Evolutionary conservation across 2,888 invertebrate genomes (phyloP), one percentile per base, ranked within the genome.

Genomic region (Stegana nigrithorax): DNA sequence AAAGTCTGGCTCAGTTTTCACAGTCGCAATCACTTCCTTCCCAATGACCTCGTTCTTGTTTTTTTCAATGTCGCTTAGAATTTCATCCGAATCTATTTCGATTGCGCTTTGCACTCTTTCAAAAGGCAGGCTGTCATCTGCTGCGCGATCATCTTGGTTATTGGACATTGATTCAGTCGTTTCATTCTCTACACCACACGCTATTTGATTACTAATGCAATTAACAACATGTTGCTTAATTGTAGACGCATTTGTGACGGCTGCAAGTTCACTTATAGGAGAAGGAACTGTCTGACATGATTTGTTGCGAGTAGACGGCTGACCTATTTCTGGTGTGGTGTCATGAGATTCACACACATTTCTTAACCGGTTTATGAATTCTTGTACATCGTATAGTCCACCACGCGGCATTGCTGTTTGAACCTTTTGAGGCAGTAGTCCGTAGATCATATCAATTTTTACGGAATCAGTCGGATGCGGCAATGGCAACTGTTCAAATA

Each of bases 381-480:
- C 64, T 6, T 26, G 36, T 42, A 64, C 25, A 29, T 21, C 42
- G n/a, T 26, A 23, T 2, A 62, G 42, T 36, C 39, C 44, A 21
- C 17, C 17, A 12, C 60, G 47, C 29, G 55, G 50, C 8, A 66
- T 17, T 51, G 61, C 60, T 8, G 32, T 27, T 17, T 64, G 66
- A 21, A 64, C 7, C 12, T 61, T 36, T 27, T 26, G 39, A 8
- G 68, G 66, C 12, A 68, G 39, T 17, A 68, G 42, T 2, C 62
- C 64, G 26, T 63, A 66, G 36, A 68, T 66, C 44, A 68, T 60
- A 57, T 68, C 63, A 36, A 66, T 45, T 44, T 61, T 62, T 59
- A 55, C 61, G 7, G 58, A 50, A 32, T 64, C 64, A n/a, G 26
- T 57, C 29, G 42, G 60, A 39, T 57, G 51, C 19, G 55, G 61